Percentiles rank a stretch among this genome's conserved stretches.
Evolutionary conservation across 2,888 invertebrate genomes (phyloP).

Genomic region (Cyrtodaria siliqua): DNA sequence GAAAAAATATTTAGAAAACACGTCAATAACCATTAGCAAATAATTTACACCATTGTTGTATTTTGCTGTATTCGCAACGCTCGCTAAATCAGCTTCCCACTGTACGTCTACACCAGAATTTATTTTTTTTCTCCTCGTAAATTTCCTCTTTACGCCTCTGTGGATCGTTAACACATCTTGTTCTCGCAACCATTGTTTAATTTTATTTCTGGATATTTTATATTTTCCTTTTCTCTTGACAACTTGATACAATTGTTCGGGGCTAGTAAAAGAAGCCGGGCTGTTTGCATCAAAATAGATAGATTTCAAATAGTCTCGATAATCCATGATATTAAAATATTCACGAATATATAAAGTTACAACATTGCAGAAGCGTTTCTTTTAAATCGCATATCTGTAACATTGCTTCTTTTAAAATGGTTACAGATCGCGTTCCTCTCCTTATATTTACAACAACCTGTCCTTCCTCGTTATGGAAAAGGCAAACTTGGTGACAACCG

Average conservation of each 20-base stretch:
- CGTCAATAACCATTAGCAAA: slow-evolving; percentile 12
- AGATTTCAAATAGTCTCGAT: background rate
- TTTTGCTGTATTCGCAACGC: slow-evolving; percentile 5
- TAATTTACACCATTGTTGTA: slow-evolving; percentile 16
- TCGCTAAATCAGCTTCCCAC: slow-evolving; percentile 20
- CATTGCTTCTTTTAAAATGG: slow-evolving; percentile 12
- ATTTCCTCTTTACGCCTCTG: slow-evolving; percentile 8
- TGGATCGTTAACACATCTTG: slow-evolving; percentile 7
- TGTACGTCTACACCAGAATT: slow-evolving; percentile 12
- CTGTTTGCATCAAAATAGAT: slow-evolving; percentile 8
- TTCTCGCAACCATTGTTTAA: slow-evolving; percentile 9
- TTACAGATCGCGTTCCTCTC: slow-evolving; percentile 16
- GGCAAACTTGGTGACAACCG: slow-evolving; percentile 9
- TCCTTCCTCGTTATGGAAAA: slow-evolving; percentile 17
- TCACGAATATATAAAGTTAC: background rate
- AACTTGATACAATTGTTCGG: slow-evolving; percentile 9
- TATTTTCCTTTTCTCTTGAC: slow-evolving; percentile 20
- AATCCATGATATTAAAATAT: background rate
- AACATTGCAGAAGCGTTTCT: slow-evolving; percentile 11
- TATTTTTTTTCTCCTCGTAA: slow-evolving; percentile 12
- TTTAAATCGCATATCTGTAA: slow-evolving; percentile 16
- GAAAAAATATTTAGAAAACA: slow-evolving; percentile 25
- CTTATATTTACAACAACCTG: slow-evolving; percentile 15
- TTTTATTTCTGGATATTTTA: slow-evolving; percentile 11
- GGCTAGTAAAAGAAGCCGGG: slow-evolving; percentile 7